Conservation (phyloP, 1,140 invertebrate genomes). For the Radopholus similis region DNA sequence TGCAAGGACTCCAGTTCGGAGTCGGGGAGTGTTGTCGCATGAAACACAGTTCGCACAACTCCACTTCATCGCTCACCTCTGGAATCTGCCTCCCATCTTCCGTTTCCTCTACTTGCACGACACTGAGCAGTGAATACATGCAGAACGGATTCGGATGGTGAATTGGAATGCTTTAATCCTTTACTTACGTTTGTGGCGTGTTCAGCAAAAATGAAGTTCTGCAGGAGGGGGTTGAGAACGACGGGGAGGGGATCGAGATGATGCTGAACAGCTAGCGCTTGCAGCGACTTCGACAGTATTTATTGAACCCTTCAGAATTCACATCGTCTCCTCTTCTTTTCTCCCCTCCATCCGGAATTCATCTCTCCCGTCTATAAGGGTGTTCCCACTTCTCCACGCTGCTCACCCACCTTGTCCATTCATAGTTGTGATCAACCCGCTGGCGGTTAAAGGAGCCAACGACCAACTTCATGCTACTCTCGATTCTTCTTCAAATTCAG, state of each 20-base stretch:
- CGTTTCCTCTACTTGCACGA: conserved; percentile 8
- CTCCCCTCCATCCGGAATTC: too few relatives aligned
- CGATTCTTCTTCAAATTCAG: too few relatives aligned
- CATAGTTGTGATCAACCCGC: too few relatives aligned
- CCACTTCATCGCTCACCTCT: conserved; percentile 10
- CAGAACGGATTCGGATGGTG: neutral
- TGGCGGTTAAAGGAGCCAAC: too few relatives aligned
- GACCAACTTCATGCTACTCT: too few relatives aligned
- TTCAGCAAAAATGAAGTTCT: conserved; percentile 13
- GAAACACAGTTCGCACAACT: conserved; percentile 15
- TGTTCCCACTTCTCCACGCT: too few relatives aligned
- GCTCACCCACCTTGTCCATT: too few relatives aligned
- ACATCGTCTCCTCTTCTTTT: too few relatives aligned
- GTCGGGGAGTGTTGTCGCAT: neutral
- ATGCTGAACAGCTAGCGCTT: neutral
- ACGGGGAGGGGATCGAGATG: neutral
- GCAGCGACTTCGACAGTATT: neutral
- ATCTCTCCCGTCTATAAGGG: too few relatives aligned
- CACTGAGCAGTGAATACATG: conserved; percentile 3
- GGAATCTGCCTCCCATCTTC: conserved; percentile 10
- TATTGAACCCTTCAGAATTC: too few relatives aligned
- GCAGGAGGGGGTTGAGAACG: neutral
- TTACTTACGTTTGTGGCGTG: neutral
- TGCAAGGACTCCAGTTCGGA: neutral
- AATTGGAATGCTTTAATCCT: neutral